Evolutionary conservation across 2,797 vertebrate species (phyloP), one percentile per base, ranked within the genome.

Genomic region (Pelodytes ibericus): DNA sequence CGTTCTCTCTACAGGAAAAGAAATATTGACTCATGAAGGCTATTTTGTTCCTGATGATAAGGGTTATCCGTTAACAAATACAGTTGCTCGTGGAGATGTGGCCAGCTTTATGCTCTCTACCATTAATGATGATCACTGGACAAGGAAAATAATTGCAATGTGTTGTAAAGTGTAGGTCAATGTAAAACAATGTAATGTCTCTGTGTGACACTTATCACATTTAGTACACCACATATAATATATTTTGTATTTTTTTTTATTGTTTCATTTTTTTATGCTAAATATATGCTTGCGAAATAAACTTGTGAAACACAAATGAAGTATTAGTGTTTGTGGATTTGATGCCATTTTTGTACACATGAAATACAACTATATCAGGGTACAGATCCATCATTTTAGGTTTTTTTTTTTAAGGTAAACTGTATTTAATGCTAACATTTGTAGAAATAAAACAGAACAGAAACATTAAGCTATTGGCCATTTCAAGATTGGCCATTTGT

Each of bases 51-150:
- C 90, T 1, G 81, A 88, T 71, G 59, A 64, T 60, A 83, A 31
- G 0, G 83, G 83, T 25, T 44, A 81, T 33, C 87, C 90, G 2
- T 26, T 68, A 7, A 84, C 86, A 30, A 83, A 77, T 26, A 2
- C 75, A 1, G 82, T 91, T 39, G 85, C 78, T 4, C 80, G 89
- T 85, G 89, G 86, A 58, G 87, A 93, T 15, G 91, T 92, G 53
- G 88, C 88, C 57, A 84, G 87, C 69, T 93, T 92, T 75, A 91
- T 89, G 89, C 83, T 92, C n/a, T 91, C 89, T 61, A 82, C 88
- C 10, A 85, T 93, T 77, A 87, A 83, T 81, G 88, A 70, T 79
- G 88, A 91, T 3, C 76, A 88, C 73, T 91, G 92, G 91, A 74
- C 87, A 62, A 91, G 90, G 83, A 89, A 86, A 74, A 86, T 86